A percentile compares a stretch with the other conserved stretches of the same genome.
phyloP scores from a whole-genome alignment of 2,888 invertebrate genomes.

The Hetaerina titia region DNA sequence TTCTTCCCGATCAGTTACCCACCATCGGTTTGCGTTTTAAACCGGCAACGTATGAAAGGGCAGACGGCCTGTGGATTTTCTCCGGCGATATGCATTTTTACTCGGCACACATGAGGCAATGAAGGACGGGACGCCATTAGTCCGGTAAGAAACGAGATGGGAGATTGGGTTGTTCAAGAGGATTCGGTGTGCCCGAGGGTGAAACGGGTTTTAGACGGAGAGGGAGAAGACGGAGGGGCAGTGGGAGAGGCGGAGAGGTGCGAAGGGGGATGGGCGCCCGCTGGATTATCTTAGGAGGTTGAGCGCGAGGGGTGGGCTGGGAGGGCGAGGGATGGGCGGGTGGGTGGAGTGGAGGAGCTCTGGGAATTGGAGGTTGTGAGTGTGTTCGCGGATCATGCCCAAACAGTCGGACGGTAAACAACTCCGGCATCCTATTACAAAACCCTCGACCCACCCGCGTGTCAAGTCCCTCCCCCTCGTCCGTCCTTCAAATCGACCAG shows the following conservation, averaged over 20 bases:
- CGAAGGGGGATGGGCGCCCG: background rate
- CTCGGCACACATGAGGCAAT: background rate
- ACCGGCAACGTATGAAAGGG: too few relatives aligned
- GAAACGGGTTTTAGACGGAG: background rate
- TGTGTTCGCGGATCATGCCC: conserved; percentile 7
- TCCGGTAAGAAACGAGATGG: background rate
- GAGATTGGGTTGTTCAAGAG: background rate
- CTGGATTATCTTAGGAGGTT: too few relatives aligned
- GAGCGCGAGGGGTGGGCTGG: too few relatives aligned
- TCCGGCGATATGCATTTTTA: background rate
- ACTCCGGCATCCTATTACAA: conserved; percentile 53
- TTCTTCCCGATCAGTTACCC: too few relatives aligned
- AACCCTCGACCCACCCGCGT: conserved; percentile 46
- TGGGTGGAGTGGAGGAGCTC: background rate
- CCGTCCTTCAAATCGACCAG: conserved; percentile 22
- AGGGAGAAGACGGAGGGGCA: background rate
- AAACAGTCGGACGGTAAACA: conserved; percentile 45
- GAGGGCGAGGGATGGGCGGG: background rate
- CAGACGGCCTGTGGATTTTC: too few relatives aligned
- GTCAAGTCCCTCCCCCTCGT: conserved; percentile 8
- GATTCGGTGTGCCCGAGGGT: background rate
- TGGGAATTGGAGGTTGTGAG: conserved; percentile 8
- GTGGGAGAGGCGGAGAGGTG: background rate
- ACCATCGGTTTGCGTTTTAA: too few relatives aligned
- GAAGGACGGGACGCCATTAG: background rate